Conservation (phyloP, 2,113 vertebrate species). For the Varanus salvator region DNA sequence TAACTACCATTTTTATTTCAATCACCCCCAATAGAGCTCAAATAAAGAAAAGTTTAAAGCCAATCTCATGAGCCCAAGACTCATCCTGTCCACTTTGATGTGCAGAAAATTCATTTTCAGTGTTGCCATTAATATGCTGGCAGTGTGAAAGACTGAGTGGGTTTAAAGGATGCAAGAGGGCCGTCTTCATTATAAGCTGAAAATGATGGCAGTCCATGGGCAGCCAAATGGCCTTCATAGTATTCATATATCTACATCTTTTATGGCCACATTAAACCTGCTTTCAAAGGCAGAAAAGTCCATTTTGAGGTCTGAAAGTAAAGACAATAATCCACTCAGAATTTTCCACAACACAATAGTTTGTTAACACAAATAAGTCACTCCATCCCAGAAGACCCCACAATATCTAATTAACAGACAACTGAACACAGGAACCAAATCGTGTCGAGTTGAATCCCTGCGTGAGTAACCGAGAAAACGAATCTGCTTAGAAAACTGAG, state of each 20-base stretch:
- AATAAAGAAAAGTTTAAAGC: conserved; percentile 60
- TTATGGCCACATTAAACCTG: conserved; percentile 66
- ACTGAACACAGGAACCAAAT: background rate
- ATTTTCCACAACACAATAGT: background rate
- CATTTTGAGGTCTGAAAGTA: conserved; percentile 50
- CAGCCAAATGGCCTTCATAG: background rate
- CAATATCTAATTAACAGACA: conserved; percentile 41
- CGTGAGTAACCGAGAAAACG: background rate
- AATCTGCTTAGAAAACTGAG: conserved; percentile 9
- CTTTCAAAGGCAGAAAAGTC: conserved; percentile 63
- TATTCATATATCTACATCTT: conserved; percentile 2
- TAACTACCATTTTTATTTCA: conserved; percentile 68
- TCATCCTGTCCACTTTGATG: conserved; percentile 30
- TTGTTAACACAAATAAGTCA: conserved; percentile 32
- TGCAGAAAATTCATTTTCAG: conserved; percentile 55
- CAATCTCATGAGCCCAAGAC: conserved; percentile 51
- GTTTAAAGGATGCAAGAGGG: conserved; percentile 56
- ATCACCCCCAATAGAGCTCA: conserved; percentile 62
- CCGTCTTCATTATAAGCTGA: conserved; percentile 58
- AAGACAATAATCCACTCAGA: conserved; percentile 34
- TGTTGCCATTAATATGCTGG: conserved; percentile 46
- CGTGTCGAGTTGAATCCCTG: background rate
- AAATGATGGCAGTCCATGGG: conserved; percentile 46
- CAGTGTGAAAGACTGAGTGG: conserved; percentile 51
- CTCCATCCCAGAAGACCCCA: background rate